Conservation (phyloP, 2,113 vertebrate species). For the Neopipo cinnamomea region DNA sequence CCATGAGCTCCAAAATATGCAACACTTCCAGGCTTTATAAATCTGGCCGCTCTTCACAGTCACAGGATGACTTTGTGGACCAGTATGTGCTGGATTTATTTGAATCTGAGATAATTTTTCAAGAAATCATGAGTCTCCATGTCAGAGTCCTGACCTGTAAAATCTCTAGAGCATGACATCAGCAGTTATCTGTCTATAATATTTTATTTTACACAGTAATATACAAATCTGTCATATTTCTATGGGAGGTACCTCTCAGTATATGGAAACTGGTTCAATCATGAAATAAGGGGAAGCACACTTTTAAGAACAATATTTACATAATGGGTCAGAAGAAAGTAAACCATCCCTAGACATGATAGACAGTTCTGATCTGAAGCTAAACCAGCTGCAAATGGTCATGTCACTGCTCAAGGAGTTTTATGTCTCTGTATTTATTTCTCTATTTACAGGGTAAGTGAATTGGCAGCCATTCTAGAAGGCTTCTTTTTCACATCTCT, state of each 20-base stretch:
- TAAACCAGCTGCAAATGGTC: background rate
- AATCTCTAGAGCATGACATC: background rate
- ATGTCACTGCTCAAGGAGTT: background rate
- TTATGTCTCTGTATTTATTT: slow-evolving; percentile 5
- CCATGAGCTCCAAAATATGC: background rate
- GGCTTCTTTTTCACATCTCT: background rate
- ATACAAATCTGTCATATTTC: background rate
- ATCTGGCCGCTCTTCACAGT: background rate
- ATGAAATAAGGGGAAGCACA: background rate
- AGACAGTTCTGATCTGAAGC: background rate
- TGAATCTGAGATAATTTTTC: background rate
- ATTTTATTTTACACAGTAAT: background rate
- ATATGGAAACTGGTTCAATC: background rate
- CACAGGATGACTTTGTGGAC: background rate
- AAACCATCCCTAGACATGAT: background rate
- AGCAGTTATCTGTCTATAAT: background rate
- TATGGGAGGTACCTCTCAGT: background rate
- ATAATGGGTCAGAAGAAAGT: background rate
- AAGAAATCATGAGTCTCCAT: background rate
- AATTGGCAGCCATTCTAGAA: slow-evolving; percentile 1
- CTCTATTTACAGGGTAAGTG: slow-evolving; percentile 5
- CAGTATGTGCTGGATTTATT: background rate
- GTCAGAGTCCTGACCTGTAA: background rate
- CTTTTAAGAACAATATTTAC: background rate
- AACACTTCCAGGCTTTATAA: background rate